Conservation (phyloP, 2,888 invertebrate species). For the Idaea biselata region DNA sequence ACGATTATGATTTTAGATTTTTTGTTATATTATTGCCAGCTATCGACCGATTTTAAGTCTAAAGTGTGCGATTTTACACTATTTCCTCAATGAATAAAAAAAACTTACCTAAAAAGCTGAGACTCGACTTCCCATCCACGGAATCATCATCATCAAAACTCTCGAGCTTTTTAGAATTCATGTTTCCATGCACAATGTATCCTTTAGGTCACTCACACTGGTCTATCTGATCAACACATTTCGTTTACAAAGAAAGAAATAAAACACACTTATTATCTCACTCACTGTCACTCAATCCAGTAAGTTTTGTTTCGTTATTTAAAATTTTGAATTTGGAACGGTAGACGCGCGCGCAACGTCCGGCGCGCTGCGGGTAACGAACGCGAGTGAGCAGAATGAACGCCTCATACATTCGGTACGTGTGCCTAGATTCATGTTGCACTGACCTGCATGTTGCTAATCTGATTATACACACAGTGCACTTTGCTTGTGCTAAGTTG, state of each 20-base stretch:
- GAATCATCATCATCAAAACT: constrained; percentile 69
- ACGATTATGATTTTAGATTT: too few species aligned
- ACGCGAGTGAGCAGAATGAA: constrained; percentile 71
- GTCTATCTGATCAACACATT: constrained; percentile 49
- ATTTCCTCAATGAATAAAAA: constrained; percentile 21
- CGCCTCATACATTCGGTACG: constrained; percentile 36
- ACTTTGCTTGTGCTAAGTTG: constrained; percentile 43
- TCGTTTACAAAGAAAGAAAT: neutral
- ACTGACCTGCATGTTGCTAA: constrained; percentile 66
- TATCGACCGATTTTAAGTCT: neutral
- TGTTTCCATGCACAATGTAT: constrained; percentile 45
- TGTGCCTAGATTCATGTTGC: constrained; percentile 54
- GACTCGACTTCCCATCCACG: constrained; percentile 71
- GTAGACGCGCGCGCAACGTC: constrained; percentile 59
- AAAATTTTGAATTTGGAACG: constrained; percentile 59
- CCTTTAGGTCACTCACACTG: constrained; percentile 65
- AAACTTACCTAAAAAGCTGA: constrained; percentile 76
- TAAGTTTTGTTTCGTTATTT: constrained; percentile 33
- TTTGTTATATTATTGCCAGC: neutral
- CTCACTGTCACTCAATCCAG: constrained; percentile 30
- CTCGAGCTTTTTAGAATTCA: constrained; percentile 79
- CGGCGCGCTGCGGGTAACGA: constrained; percentile 49
- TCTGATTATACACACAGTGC: constrained; percentile 63
- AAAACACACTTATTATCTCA: constrained; percentile 18
- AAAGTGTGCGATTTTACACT: constrained; percentile 13